These are phyloP conservation scores for Hipposideros larvatus DNA, from an alignment of 2,797 vertebrate genomes.

Conservation along the genomic window DNA sequence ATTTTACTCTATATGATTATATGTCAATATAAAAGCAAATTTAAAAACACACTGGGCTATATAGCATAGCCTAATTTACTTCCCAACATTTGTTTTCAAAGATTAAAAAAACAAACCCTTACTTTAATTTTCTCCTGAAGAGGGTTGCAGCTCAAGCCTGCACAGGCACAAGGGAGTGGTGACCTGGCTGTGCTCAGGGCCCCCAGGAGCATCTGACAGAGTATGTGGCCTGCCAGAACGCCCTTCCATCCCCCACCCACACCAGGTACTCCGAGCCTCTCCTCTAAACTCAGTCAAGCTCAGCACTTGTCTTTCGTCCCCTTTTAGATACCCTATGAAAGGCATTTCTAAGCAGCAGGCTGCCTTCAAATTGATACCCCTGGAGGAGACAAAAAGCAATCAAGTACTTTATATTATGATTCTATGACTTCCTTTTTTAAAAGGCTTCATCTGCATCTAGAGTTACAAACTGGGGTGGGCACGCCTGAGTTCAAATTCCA, in stretches of 20 bases:
- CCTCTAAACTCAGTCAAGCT: not conserved
- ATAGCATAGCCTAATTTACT: not conserved
- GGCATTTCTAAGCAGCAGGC: not conserved
- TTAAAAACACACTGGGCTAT: not conserved
- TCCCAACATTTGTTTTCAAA: not conserved
- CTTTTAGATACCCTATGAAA: not conserved
- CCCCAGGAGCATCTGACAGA: not conserved
- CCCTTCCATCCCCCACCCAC: not conserved
- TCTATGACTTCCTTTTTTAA: not conserved
- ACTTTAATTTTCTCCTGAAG: not conserved
- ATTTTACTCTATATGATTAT: not conserved
- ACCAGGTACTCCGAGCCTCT: not conserved
- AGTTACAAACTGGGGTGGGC: not conserved
- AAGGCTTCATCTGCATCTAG: not conserved
- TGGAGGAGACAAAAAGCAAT: not conserved
- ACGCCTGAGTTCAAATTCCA: not conserved
- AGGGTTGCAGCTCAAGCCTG: not conserved
- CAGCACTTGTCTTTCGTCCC: not conserved
- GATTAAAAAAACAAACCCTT: not conserved
- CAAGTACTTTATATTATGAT: not conserved
- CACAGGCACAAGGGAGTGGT: not conserved
- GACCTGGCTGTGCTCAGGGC: not conserved
- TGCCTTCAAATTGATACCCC: not conserved
- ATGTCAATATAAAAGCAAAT: not conserved
- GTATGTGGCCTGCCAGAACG: not conserved